A percentile compares a stretch with the other conserved stretches of the same genome.
phyloP scores from a whole-genome alignment of 2,797 vertebrate genomes.

The Malurus leucopterus region DNA sequence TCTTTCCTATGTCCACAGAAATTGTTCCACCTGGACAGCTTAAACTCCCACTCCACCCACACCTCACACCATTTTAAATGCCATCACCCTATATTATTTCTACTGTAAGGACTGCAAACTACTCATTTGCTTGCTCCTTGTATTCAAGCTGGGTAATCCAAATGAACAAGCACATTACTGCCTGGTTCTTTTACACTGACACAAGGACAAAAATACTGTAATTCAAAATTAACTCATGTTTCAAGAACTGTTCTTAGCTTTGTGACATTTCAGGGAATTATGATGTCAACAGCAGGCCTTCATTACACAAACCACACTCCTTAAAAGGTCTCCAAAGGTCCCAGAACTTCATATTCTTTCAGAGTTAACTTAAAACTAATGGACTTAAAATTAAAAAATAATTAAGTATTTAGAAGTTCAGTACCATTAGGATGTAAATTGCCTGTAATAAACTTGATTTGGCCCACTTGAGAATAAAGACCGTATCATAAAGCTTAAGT shows the following conservation, averaged over 20 bases:
- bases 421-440: constrained; percentile 8
- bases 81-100: neutral
- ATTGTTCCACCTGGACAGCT: neutral
- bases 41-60: neutral
- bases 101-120: neutral
- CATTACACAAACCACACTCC: neutral
- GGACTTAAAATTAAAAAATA: neutral
- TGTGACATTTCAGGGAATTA: neutral
- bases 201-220: neutral
- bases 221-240: neutral
- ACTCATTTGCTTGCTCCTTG: neutral
- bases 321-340: neutral
- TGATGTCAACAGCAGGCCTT: fast-evolving
- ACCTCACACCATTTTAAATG: neutral
- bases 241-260: neutral
- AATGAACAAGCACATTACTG: neutral
- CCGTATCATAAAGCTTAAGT: neutral
- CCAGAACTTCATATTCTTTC: neutral
- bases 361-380: neutral
- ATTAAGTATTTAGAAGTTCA: neutral
- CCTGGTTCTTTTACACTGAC: neutral
- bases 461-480: constrained; percentile 6
- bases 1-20: neutral
- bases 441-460: constrained; percentile 31
- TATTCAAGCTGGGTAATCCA: neutral